phyloP scores from a whole-genome alignment of 2,797 vertebrate species.

The Fratercula arctica region DNA sequence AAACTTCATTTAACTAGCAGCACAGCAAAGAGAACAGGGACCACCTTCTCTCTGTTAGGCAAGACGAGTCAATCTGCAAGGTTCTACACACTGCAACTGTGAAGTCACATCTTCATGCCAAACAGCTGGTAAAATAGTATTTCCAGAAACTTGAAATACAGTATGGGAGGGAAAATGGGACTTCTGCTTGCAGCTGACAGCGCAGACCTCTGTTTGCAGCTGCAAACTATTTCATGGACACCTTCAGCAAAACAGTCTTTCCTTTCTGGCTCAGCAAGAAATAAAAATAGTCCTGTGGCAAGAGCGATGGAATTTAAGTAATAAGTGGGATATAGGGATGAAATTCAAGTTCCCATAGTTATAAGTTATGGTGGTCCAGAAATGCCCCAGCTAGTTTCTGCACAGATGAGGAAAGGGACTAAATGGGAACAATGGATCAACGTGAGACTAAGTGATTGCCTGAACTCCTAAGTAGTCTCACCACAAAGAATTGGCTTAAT shows the following conservation, averaged over 20 bases:
- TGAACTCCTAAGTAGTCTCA: not conserved
- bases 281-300: conserved; percentile 29
- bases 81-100: conserved; percentile 9
- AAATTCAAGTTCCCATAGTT: conserved; percentile 4
- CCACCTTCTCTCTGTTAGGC: not conserved
- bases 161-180: conserved; percentile 17
- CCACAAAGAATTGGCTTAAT: not conserved
- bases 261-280: conserved; percentile 45
- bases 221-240: conserved; percentile 60
- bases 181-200: conserved; percentile 42
- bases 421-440: not conserved
- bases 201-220: conserved; percentile 42
- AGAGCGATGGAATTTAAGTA: not conserved
- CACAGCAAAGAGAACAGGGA: not conserved
- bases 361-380: not conserved
- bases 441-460: not conserved
- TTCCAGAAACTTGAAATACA: conserved; percentile 28
- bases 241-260: conserved; percentile 28
- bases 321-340: not conserved
- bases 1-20: not conserved
- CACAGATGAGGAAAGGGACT: not conserved
- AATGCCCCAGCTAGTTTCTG: not conserved
- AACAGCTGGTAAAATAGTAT: conserved; percentile 62
- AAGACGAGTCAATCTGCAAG: conserved; percentile 31
- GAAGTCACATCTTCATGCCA: conserved; percentile 19